A percentile compares a stretch with the other conserved stretches of the same genome.
Conservation (phyloP, 2,113 vertebrate genomes). For the Barbus barbus region DNA sequence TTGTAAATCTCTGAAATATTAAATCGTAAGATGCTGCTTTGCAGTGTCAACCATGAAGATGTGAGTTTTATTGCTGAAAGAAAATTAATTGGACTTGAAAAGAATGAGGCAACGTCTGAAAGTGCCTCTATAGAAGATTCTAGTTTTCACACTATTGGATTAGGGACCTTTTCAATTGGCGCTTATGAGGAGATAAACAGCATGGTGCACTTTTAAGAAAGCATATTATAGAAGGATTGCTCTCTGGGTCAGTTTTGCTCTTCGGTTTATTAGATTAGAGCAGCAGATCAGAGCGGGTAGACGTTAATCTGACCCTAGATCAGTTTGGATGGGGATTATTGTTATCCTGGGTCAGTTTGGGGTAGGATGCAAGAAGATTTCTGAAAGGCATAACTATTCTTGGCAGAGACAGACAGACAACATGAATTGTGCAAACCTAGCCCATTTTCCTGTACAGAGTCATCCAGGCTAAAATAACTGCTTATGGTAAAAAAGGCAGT, state of each 20-base stretch:
- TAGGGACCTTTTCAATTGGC: background rate
- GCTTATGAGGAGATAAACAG: conserved; percentile 18
- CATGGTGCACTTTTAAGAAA: conserved; percentile 24
- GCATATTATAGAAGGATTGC: conserved; percentile 4
- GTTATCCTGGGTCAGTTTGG: conserved; percentile 28
- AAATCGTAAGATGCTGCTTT: conserved; percentile 38
- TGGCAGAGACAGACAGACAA: background rate
- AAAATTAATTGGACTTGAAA: conserved; percentile 66
- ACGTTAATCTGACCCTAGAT: conserved; percentile 18
- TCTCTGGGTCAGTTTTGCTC: conserved; percentile 21
- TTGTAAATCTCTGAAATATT: conserved; percentile 26
- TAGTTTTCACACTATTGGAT: conserved; percentile 26
- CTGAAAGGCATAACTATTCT: background rate
- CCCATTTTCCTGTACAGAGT: too few species aligned
- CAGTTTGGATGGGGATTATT: conserved; percentile 37
- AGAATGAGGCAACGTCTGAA: conserved; percentile 29
- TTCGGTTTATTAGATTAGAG: conserved; percentile 17
- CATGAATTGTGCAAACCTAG: too few species aligned
- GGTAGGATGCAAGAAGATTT: background rate
- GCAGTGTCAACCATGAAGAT: conserved; percentile 66
- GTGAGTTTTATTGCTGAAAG: conserved; percentile 60
- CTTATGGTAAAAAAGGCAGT: too few species aligned
- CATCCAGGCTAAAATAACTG: too few species aligned
- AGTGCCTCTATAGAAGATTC: conserved; percentile 29
- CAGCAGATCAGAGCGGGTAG: conserved; percentile 20